Conservation (phyloP, 2,113 vertebrate genomes). For the Cephalophus harveyi region DNA sequence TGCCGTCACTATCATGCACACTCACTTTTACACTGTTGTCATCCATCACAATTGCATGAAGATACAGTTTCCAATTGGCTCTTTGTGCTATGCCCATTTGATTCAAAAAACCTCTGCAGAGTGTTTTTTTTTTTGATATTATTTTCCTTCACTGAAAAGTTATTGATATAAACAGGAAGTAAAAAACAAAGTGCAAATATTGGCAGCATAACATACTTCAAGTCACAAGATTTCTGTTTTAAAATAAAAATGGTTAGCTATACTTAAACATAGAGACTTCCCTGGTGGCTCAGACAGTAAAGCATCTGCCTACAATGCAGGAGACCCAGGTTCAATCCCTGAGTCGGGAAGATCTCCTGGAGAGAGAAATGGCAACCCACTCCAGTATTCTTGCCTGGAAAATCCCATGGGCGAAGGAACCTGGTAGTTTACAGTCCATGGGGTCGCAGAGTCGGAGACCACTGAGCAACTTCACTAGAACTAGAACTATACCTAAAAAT, state of each 20-base stretch:
- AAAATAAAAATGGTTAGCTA: neutral
- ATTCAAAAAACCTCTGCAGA: neutral
- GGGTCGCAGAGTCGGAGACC: too few species aligned
- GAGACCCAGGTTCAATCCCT: too few species aligned
- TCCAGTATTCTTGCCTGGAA: too few species aligned
- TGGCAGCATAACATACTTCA: neutral
- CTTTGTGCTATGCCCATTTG: neutral
- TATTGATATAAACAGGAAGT: neutral
- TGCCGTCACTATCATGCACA: neutral
- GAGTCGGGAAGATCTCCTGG: too few species aligned
- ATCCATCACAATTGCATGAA: neutral
- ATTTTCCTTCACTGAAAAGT: neutral
- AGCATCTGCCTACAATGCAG: too few species aligned
- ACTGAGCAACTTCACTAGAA: too few species aligned
- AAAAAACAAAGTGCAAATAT: neutral
- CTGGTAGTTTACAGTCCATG: too few species aligned
- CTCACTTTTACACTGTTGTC: neutral
- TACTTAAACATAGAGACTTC: too few species aligned
- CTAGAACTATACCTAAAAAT: neutral
- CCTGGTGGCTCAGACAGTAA: too few species aligned
- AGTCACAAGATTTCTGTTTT: neutral
- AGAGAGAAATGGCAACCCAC: too few species aligned
- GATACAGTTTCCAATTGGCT: neutral
- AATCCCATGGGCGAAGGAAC: too few species aligned
- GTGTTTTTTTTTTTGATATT: neutral